Conservation (phyloP, 64 coral and sea anemone species). For the Stylophora pistillata region DNA sequence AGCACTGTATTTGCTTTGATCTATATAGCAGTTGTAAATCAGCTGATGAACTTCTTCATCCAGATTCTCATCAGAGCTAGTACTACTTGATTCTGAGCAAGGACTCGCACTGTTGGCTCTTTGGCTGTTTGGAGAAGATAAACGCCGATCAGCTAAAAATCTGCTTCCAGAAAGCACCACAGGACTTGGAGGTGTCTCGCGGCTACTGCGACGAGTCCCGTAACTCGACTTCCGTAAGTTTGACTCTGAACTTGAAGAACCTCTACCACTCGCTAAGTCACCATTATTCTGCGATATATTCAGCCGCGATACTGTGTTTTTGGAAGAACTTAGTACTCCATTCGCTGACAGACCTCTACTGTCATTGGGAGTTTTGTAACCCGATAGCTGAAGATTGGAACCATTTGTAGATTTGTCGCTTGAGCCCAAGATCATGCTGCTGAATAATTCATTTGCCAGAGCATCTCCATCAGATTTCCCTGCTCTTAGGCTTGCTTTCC, state of each 20-base stretch:
- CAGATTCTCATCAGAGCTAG: constrained; percentile 23
- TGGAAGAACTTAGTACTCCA: neutral
- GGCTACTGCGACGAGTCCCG: neutral
- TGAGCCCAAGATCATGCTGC: neutral
- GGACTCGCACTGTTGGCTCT: constrained; percentile 36
- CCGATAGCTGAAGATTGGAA: neutral
- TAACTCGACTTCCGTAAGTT: neutral
- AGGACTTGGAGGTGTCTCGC: neutral
- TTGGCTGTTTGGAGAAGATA: constrained; percentile 15
- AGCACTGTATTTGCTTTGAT: constrained; percentile 64
- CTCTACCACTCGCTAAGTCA: neutral
- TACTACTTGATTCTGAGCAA: constrained; percentile 20
- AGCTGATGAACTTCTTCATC: constrained; percentile 3
- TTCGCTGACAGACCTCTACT: neutral
- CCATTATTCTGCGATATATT: neutral
- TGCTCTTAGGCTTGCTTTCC: neutral
- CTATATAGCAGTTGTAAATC: constrained; percentile 36
- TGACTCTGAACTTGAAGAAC: neutral
- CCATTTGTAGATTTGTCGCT: neutral
- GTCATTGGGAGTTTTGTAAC: neutral
- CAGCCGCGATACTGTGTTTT: neutral
- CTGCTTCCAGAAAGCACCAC: constrained; percentile 4
- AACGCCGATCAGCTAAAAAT: neutral
- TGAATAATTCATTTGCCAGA: neutral
- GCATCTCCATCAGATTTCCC: neutral